These are phyloP conservation scores for Gnathonemus echidnorhynchus DNA, from an alignment of 2,113 vertebrate genomes.

Conservation along the genomic window DNA sequence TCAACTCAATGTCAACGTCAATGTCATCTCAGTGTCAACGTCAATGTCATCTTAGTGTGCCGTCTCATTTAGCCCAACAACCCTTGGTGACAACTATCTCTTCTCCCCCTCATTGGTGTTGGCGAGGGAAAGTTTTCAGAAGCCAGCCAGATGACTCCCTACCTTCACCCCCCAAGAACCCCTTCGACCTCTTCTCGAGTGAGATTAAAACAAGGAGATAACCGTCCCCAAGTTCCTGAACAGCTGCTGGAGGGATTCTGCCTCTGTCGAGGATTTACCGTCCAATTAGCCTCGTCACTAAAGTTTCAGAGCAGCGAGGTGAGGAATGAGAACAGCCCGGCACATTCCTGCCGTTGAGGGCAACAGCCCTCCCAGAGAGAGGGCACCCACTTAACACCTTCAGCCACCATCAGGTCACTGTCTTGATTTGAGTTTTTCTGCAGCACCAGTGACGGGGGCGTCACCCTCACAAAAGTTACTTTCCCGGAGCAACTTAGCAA, in stretches of 20 bases:
- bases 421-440: background rate
- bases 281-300: background rate
- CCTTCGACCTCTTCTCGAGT: background rate
- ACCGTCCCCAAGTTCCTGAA: background rate
- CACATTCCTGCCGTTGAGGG: background rate
- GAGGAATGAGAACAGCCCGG: background rate
- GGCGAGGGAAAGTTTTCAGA: background rate
- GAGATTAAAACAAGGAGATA: background rate
- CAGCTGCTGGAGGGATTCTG: background rate
- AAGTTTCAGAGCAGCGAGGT: background rate
- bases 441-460: background rate
- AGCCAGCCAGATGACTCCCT: background rate
- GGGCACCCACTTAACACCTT: background rate
- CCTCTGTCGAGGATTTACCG: background rate
- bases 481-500: background rate
- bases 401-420: background rate
- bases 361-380: background rate
- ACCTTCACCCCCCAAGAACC: background rate
- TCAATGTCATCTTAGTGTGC: background rate
- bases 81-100: background rate
- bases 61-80: background rate
- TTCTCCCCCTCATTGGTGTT: background rate
- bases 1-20: too few species aligned
- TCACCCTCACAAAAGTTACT: background rate
- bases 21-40: too few species aligned